These are phyloP conservation scores for Cryptocephalus primarius DNA, from an alignment of 2,888 invertebrate genomes.

Conservation along the genomic window DNA sequence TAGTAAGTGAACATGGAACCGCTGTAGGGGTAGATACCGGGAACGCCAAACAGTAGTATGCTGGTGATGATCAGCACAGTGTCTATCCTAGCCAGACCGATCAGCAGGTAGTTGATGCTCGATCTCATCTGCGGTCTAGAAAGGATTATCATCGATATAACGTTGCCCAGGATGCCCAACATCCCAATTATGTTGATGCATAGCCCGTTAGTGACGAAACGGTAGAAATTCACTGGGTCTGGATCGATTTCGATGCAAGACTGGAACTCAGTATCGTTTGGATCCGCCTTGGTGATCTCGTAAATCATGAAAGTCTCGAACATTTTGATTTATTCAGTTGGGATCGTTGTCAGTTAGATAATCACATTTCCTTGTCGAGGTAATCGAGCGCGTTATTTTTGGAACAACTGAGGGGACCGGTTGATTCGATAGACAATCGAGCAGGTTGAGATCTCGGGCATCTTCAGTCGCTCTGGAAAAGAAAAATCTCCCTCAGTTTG, in stretches of 20 bases:
- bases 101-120: constrained; percentile 88
- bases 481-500: too few species aligned
- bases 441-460: too few species aligned
- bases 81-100: constrained; percentile 89
- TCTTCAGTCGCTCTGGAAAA: too few species aligned
- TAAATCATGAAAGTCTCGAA: constrained; percentile 1
- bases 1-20: constrained; percentile 65
- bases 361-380: too few species aligned
- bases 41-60: constrained; percentile 75
- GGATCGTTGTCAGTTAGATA: too few species aligned
- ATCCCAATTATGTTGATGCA: constrained; percentile 69
- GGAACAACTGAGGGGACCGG: too few species aligned
- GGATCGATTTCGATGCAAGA: constrained; percentile 7
- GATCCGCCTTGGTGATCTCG: constrained; percentile 5
- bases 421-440: too few species aligned
- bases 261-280: constrained; percentile 6
- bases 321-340: too few species aligned
- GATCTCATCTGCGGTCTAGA: constrained; percentile 92
- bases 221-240: constrained; percentile 29
- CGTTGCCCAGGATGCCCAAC: constrained; percentile 81
- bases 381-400: too few species aligned
- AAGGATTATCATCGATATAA: constrained; percentile 81
- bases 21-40: constrained; percentile 75
- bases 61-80: constrained; percentile 81
- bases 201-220: constrained; percentile 75